A percentile compares a stretch with the other conserved stretches of the same genome.
Conservation (phyloP, 92 coral and sea anemone species). For the Phenganax subtilis region DNA sequence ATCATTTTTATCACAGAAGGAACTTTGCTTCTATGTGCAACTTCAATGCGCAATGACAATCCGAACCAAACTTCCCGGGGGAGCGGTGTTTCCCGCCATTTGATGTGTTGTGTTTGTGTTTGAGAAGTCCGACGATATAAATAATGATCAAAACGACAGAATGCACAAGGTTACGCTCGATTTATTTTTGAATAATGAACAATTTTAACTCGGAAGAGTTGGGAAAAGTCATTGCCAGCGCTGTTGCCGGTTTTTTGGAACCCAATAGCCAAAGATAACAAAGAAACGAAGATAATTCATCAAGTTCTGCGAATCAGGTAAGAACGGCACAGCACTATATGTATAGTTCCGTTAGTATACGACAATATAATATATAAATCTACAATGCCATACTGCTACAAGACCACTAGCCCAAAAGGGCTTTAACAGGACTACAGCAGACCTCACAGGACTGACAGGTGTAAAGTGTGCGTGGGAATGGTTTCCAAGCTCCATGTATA, state of each 20-base stretch:
- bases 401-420: slow-evolving; percentile 3
- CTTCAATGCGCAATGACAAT: slow-evolving; percentile 8
- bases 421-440: not conserved
- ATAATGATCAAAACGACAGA: not conserved
- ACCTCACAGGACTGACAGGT: slow-evolving; percentile 9
- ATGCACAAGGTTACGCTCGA: not conserved
- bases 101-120: not conserved
- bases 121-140: not conserved
- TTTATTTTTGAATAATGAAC: slow-evolving; percentile 3
- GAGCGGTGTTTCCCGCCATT: not conserved
- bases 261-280: not conserved
- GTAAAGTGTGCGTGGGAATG: slow-evolving; percentile 9
- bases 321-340: slow-evolving; percentile 6
- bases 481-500: slow-evolving; percentile 14
- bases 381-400: slow-evolving; percentile 4
- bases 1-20: slow-evolving; percentile 12
- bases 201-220: slow-evolving; percentile 12
- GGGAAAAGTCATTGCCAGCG: slow-evolving; percentile 15
- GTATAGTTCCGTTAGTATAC: not conserved
- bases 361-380: not conserved
- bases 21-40: slow-evolving; percentile 9
- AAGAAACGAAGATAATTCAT: not conserved
- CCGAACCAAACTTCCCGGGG: slow-evolving; percentile 19
- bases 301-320: slow-evolving; percentile 16
- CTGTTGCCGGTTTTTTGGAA: not conserved